phyloP scores from a whole-genome alignment of 2,797 vertebrate species.

The Leuciscus waleckii region DNA sequence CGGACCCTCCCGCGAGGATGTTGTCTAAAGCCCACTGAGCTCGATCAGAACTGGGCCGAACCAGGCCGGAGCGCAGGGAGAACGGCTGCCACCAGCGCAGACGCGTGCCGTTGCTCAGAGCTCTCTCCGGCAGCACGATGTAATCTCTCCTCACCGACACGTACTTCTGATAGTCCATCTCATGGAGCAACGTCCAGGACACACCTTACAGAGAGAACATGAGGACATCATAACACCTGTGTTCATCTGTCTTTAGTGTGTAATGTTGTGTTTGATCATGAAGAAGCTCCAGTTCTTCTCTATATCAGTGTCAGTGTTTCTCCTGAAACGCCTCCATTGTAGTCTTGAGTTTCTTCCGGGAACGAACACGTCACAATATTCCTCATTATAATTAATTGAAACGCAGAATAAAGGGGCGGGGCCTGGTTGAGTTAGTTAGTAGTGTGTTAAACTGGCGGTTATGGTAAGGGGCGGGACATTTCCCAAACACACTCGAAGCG shows the following conservation, averaged over 20 bases:
- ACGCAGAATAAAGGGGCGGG: neutral
- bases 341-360: neutral
- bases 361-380: neutral
- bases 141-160: conserved; percentile 94
- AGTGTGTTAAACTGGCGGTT: neutral
- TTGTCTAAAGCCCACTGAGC: conserved; percentile 98
- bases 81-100: conserved; percentile 99
- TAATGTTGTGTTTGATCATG: neutral
- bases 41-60: conserved; percentile 86
- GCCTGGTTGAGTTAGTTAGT: neutral
- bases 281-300: neutral
- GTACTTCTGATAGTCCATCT: conserved; percentile 99
- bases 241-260: neutral
- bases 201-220: conserved; percentile 80
- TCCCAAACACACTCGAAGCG: neutral
- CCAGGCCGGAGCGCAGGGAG: conserved; percentile 85
- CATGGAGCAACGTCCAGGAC: conserved; percentile 94
- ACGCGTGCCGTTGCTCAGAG: conserved; percentile 92
- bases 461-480: neutral
- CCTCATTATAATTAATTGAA: neutral
- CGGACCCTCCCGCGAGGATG: conserved; percentile 93
- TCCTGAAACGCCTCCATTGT: neutral
- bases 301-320: neutral
- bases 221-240: too few relatives aligned
- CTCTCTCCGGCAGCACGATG: conserved; percentile 89